These are phyloP conservation scores for Trinorchestia longiramus DNA, from an alignment of 1,140 invertebrate genomes.

Conservation along the genomic window DNA sequence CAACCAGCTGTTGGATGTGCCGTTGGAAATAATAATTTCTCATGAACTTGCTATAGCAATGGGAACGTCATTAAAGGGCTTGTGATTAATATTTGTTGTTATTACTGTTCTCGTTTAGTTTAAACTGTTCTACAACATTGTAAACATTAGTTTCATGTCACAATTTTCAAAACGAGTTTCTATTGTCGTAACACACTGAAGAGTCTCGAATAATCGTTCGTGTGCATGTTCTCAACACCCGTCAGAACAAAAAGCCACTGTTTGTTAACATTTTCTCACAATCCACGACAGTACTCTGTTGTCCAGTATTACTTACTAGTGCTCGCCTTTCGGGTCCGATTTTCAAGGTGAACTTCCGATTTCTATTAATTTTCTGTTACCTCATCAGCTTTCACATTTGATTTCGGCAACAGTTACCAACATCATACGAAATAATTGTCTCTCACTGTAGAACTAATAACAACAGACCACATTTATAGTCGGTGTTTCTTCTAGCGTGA, in stretches of 20 bases:
- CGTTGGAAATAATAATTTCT: background rate
- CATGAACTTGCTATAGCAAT: background rate
- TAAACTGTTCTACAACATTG: background rate
- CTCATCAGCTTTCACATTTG: background rate
- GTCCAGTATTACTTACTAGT: background rate
- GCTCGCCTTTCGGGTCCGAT: background rate
- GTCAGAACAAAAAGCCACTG: background rate
- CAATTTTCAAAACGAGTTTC: background rate
- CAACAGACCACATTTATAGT: background rate
- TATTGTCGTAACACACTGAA: background rate
- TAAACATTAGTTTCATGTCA: background rate
- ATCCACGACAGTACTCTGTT: background rate
- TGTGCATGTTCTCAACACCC: background rate
- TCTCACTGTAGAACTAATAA: background rate
- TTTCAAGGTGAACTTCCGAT: slow-evolving; percentile 13
- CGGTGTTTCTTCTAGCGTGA: background rate
- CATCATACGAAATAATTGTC: background rate
- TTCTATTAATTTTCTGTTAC: background rate
- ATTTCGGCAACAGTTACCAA: background rate
- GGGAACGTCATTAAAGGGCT: background rate
- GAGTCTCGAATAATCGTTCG: background rate
- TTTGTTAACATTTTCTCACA: background rate
- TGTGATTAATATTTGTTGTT: background rate
- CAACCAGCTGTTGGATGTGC: background rate
- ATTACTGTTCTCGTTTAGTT: background rate